Evolutionary conservation across 2,797 vertebrate genomes (phyloP), one percentile per base, ranked within the genome.

Genomic region (Tauraco hartlaubi): DNA sequence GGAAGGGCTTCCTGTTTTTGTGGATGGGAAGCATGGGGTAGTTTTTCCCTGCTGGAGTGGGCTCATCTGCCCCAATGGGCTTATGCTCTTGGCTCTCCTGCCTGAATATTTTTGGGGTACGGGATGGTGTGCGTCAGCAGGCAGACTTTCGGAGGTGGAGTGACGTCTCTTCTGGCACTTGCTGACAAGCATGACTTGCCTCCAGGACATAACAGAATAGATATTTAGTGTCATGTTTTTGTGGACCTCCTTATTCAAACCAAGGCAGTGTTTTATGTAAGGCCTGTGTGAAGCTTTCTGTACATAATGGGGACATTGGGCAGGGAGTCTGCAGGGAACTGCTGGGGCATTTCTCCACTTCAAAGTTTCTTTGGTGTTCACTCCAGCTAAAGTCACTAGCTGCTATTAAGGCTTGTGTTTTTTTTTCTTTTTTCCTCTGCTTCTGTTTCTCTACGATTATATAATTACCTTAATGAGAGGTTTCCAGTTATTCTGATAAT

Each of bases 391-490:
- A 90, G 48, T 58, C 78, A 81, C 11, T 35, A 56, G 59, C 73
- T 76, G 55, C 73, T 81, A 12, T 79, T 90, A 90, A 90, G 29
- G 13, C 10, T 74, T 71, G 9, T 71, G 9, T 0, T 2, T 41
- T 62, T 87, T 64, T 66, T 43, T 76, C 76, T 61, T 41, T 44
- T 90, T 80, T 31, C 59, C 44, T 63, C 52, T 88, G 28, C 20
- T 82, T 86, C 72, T 74, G 20, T 78, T 92, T 84, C 59, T 56
- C 29, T 56, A 16, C 56, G 81, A 26, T 84, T 66, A 86, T 90
- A 77, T 85, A 85, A 92, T 91, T 85, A 63, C 44, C 21, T 63
- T 90, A 92, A 77, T 73, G 63, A 90, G 67, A 90, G 44, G 63
- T 92, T 88, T 86, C 48, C 58, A 43, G 22, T 90, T 92, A n/a